Base-by-base conservation (phyloP, 2,113 vertebrate species). In the Triplophysa tibetana region DNA sequence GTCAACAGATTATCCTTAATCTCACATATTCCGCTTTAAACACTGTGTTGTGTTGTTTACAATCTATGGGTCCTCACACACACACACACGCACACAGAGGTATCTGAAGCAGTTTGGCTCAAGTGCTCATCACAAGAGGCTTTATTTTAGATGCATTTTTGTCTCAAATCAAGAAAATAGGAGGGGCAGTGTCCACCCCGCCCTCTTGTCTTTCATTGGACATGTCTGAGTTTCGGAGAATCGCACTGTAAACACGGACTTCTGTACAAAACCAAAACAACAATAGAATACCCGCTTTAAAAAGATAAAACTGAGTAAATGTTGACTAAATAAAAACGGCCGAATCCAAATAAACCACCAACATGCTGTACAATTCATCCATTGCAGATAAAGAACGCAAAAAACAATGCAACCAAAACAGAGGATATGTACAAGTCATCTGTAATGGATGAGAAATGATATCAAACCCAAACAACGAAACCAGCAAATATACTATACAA, bases 171-270 rank as follows among this genome's bases (percentile, higher is more conserved):
- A 70, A 66, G 45, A 54, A 72, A 73, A 72, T 73, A 75, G 82
- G 82, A 50, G 52, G 41, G 54, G 61, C 75, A 58, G 54, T 64
- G 26, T 79, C 24, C 13, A 60, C 60, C 70, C 26, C 70, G 50
- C 69, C 69, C 26, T 43, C 58, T 67, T 77, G 45, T 67, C 45
- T 41, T 61, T 54, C 11, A 64, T 0, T 24, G 13, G 48, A 81
- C 78, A 84, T 77, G 64, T 86, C 88, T 81, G 82, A 85, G 60
- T 81, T 82, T 86, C 82, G 85, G 83, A 80, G 87, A 86, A 88
- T 83, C 81, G 83, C 80, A 88, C 72, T 88, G 91, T 92, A 93
- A 93, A 92, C 91, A 91, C 88, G 83, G 85, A 92, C 88, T 89
- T 91, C 89, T 92, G 88, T 92, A 92, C 91, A 92, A 89, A 88